Base-by-base conservation (phyloP, 2,113 vertebrate species). In the Salvelinus namaycush region DNA sequence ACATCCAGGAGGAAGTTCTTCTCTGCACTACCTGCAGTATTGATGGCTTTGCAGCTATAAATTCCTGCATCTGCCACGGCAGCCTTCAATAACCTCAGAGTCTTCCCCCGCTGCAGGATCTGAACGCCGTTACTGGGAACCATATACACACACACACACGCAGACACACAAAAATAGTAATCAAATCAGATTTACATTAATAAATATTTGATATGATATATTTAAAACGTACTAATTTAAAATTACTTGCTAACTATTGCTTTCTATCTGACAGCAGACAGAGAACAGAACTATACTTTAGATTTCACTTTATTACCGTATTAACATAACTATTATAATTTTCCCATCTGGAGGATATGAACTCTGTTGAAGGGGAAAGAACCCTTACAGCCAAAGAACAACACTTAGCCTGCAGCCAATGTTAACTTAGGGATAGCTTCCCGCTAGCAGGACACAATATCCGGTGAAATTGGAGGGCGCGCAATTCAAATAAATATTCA, bases 41-140 rank as follows among this genome's bases (percentile, higher is more conserved):
- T 99, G 86, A 93, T 79, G 4, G 96, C 97, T 89, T 93, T 95
- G 86, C 98, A 99, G 20, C 91, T 96, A 83, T 98, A 99, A 48
- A 87, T 90, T 39, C 97, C 97, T 8, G 91, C 87, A 1, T 98
- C 95, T 60, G 89, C 82, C n/a, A 85, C 75, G 59, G 86, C 65
- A 1, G 91, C 89, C 85, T 94, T 95, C 80, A 95, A 90, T 66
- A 99, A 87, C 81, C 92, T 95, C 77, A 99, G 90, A 99, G 90
- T 95, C 90, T 95, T 98, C 64, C 97, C 97, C 26, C 89, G 88
- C 74, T 95, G 94, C 70, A 91, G 84, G 83, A 97, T 92, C 87
- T 96, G 95, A 80, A 96, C 67, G 31, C 77, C 80, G 54, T 80
- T 91, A 83, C 93, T 94, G 67, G 95, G 85, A 74, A 92, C 87